These are phyloP conservation scores for Heteronetta atricapilla DNA, from an alignment of 2,113 vertebrate genomes.

Conservation along the genomic window DNA sequence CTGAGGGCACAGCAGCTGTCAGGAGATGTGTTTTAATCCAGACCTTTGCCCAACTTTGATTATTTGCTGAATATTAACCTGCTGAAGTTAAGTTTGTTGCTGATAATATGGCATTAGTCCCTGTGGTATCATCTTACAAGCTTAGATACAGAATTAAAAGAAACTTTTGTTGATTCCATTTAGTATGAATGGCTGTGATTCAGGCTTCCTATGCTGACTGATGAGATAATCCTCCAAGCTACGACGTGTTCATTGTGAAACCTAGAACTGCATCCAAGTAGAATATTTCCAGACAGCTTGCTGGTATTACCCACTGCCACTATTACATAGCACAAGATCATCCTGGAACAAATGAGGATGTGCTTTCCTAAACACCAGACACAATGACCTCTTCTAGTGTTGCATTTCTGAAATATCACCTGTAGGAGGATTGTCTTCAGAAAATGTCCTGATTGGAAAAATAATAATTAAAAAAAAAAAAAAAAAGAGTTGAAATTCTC, in stretches of 20 bases:
- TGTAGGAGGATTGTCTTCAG: not conserved
- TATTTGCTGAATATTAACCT: not conserved
- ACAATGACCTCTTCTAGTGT: not conserved
- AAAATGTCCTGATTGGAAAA: not conserved
- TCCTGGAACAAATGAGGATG: not conserved
- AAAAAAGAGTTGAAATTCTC: not conserved
- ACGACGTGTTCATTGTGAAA: not conserved
- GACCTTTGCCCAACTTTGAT: not conserved
- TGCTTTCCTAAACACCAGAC: not conserved
- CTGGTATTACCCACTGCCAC: not conserved
- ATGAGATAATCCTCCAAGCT: slow-evolving; percentile 23
- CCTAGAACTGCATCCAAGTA: not conserved
- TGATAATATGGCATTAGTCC: not conserved
- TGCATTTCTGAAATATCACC: not conserved
- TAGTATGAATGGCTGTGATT: not conserved
- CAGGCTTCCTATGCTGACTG: slow-evolving; percentile 35
- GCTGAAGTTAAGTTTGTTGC: slow-evolving; percentile 15
- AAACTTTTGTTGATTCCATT: not conserved
- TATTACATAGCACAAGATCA: not conserved
- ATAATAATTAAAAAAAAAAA: not conserved
- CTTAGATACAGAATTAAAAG: slow-evolving; percentile 10
- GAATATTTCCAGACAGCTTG: not conserved
- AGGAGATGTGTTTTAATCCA: not conserved
- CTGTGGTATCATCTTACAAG: not conserved
- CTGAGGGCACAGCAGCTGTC: not conserved